These are phyloP conservation scores for Sialis lutaria DNA, from an alignment of 2,888 invertebrate genomes.

Conservation along the genomic window DNA sequence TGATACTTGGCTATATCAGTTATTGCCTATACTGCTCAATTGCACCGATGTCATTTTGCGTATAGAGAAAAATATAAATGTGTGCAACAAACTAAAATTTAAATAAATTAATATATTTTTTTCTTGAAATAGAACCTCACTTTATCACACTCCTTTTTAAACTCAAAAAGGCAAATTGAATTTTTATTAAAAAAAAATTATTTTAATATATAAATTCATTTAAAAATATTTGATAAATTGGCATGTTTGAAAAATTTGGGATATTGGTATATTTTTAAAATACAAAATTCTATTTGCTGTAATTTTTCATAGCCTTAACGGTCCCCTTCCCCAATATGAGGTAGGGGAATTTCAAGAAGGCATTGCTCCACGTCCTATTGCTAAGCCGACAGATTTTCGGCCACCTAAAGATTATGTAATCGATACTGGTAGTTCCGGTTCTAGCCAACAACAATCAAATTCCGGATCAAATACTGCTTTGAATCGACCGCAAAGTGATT, in stretches of 20 bases:
- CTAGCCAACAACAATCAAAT: slow-evolving; percentile 1
- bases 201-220: not conserved
- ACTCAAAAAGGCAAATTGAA: not conserved
- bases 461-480: not conserved
- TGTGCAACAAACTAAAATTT: no score
- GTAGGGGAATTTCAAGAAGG: slow-evolving; percentile 7
- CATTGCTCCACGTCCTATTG: slow-evolving; percentile 3
- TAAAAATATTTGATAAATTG: not conserved
- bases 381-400: slow-evolving; percentile 7
- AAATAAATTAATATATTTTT: no score
- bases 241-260: no score
- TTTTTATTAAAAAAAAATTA: no score
- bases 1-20: no score
- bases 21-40: no score
- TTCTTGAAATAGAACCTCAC: no score
- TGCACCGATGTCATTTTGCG: no score
- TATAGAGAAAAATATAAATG: no score
- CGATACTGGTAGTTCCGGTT: not conserved
- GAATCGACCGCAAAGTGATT: slow-evolving; percentile 1
- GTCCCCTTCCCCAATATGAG: slow-evolving; percentile 8
- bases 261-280: not conserved
- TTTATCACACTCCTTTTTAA: no score
- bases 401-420: slow-evolving; percentile 7
- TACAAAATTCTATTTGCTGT: not conserved
- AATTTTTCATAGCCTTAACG: not conserved